phyloP scores from a whole-genome alignment of 2,113 vertebrate species.

The Taxidea taxus region DNA sequence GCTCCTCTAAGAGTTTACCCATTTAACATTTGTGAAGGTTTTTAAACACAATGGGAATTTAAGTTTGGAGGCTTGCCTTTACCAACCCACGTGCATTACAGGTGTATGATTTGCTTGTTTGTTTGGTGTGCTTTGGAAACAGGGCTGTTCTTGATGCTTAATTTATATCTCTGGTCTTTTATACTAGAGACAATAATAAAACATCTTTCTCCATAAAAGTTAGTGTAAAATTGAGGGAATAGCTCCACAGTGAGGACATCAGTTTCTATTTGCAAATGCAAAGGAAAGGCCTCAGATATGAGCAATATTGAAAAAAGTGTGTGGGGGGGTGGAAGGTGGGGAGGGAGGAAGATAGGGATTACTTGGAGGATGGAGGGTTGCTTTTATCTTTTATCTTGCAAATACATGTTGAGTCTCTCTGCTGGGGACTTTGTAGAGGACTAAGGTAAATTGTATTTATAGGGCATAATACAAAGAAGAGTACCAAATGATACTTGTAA shows the following conservation, averaged over 20 bases:
- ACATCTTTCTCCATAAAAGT: constrained; percentile 16
- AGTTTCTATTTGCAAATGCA: constrained; percentile 35
- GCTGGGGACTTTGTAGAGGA: not conserved
- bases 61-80: not conserved
- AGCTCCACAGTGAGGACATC: not conserved
- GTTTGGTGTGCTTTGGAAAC: constrained; percentile 3
- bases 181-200: constrained; percentile 2
- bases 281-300: not conserved
- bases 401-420: not conserved
- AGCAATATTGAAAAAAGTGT: not conserved
- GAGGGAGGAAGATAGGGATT: not conserved
- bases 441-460: not conserved
- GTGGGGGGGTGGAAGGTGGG: too few species aligned
- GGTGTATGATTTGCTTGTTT: constrained; percentile 32
- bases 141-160: not conserved
- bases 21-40: constrained; percentile 3
- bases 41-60: constrained; percentile 23
- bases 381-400: not conserved
- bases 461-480: not conserved
- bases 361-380: not conserved
- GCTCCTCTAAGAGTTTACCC: not conserved
- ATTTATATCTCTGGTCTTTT: constrained; percentile 43
- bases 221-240: not conserved
- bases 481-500: not conserved
- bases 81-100: not conserved